A percentile compares a stretch with the other conserved stretches of the same genome.
These are phyloP conservation scores for Drosophila pegasa DNA, from an alignment of 2,888 invertebrate genomes.

Conservation along the genomic window DNA sequence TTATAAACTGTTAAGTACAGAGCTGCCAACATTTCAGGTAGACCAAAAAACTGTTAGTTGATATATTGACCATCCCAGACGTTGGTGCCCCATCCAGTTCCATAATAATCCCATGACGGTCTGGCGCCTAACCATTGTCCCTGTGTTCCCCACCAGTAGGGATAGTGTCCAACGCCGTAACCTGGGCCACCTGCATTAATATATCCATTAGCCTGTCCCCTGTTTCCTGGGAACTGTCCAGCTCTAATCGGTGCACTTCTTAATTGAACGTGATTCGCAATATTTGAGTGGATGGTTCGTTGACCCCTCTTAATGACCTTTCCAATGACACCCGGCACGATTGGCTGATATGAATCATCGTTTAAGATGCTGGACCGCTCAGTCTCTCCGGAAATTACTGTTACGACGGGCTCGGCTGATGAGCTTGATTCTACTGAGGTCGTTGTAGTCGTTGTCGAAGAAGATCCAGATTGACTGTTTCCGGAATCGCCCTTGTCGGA, in stretches of 20 bases:
- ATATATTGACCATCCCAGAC: slow-evolving; percentile 56
- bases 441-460: not conserved
- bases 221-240: not conserved
- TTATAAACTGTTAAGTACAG: slow-evolving; percentile 16
- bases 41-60: slow-evolving; percentile 26
- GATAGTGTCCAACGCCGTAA: slow-evolving; percentile 51
- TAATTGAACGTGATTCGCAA: not conserved
- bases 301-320: slow-evolving; percentile 31
- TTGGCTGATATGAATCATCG: slow-evolving; percentile 9
- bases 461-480: not conserved
- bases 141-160: slow-evolving; percentile 65
- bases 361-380: not conserved
- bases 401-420: not conserved
- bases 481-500: not conserved
- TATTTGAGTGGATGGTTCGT: slow-evolving; percentile 1
- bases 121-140: slow-evolving; percentile 40
- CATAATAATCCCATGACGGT: slow-evolving; percentile 60
- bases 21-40: slow-evolving; percentile 18
- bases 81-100: slow-evolving; percentile 45
- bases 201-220: slow-evolving; percentile 9
- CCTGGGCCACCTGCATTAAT: slow-evolving; percentile 1
- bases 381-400: not conserved
- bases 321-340: slow-evolving; percentile 32
- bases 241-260: not conserved
- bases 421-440: not conserved